Percentiles rank a stretch among this genome's conserved stretches.
phyloP scores from a whole-genome alignment of 2,797 vertebrate genomes.

The Anguilla pacifica region DNA sequence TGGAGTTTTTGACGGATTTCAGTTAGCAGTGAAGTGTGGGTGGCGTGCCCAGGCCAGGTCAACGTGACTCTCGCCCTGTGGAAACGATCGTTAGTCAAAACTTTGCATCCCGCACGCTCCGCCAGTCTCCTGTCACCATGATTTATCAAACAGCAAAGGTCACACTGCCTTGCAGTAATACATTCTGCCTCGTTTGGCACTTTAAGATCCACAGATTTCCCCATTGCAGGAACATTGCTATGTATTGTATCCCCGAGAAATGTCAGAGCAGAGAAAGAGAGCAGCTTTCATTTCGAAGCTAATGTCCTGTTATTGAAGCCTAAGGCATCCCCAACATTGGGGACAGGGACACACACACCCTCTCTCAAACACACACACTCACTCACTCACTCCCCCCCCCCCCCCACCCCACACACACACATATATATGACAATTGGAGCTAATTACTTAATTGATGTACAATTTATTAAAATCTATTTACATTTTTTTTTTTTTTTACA shows the following conservation, averaged over 20 bases:
- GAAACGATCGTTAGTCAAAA: conserved; percentile 7
- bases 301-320: not conserved
- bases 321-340: not conserved
- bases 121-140: not conserved
- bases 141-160: conserved; percentile 21
- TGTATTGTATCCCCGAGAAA: not conserved
- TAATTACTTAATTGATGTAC: not conserved
- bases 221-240: not conserved
- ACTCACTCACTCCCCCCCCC: no score
- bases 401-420: no score
- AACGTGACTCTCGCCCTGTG: not conserved
- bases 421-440: not conserved
- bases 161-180: not conserved
- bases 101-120: not conserved
- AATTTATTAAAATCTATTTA: not conserved
- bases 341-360: not conserved
- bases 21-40: not conserved
- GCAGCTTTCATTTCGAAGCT: not conserved
- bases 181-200: conserved; percentile 5
- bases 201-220: not conserved
- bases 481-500: not conserved
- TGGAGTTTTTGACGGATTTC: not conserved
- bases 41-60: not conserved
- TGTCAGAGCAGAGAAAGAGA: not conserved
- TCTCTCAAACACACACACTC: no score